phyloP scores from a whole-genome alignment of 2,113 vertebrate genomes.

The Sturnira hondurensis region DNA sequence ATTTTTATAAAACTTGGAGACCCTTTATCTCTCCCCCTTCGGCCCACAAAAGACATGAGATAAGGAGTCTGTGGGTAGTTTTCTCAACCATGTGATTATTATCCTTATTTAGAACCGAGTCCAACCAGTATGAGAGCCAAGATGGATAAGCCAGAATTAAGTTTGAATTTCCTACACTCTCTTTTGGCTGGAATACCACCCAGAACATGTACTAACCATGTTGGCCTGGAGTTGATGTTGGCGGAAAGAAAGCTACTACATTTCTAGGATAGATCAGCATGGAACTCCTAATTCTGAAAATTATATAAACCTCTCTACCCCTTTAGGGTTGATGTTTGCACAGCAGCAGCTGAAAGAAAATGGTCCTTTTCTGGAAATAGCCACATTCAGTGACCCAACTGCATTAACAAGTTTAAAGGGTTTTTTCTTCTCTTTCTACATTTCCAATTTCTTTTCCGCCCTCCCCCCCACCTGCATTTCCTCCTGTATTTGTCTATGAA shows the following conservation, averaged over 20 bases:
- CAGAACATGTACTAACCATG: neutral
- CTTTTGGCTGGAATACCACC: neutral
- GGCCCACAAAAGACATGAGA: neutral
- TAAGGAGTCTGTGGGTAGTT: neutral
- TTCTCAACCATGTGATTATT: neutral
- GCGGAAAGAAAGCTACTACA: neutral
- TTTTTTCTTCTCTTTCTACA: neutral
- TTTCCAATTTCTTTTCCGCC: neutral
- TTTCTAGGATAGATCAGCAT: neutral
- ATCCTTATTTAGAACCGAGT: neutral
- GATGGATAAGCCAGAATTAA: neutral
- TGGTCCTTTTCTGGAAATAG: neutral
- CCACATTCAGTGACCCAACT: neutral
- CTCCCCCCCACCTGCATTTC: neutral
- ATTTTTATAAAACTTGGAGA: neutral
- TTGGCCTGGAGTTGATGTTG: neutral
- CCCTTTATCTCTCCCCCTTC: neutral
- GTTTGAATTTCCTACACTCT: neutral
- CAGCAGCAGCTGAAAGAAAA: neutral
- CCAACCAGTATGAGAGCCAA: neutral
- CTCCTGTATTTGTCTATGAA: neutral
- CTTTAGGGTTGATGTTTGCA: neutral
- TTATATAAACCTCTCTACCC: neutral
- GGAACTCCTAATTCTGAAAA: neutral
- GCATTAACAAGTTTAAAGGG: neutral